Base-by-base conservation (phyloP, 2,113 vertebrate species). In the Psilopsiagon aurifrons region DNA sequence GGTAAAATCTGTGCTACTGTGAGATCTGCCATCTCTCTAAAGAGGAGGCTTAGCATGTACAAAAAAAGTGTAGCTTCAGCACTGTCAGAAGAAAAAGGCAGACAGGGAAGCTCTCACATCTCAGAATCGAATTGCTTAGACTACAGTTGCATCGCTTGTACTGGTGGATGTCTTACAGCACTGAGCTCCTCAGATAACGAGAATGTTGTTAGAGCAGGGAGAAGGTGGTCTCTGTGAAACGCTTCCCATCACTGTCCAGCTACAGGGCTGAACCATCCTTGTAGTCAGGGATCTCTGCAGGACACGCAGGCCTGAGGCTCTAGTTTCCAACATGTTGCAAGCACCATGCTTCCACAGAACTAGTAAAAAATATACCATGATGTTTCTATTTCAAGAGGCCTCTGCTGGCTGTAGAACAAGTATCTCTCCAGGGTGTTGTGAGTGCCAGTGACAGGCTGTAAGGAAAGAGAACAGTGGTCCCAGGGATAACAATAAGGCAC, bases 351-450 rank as follows among this genome's bases (percentile, higher is more conserved):
- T 46, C 83, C 76, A 35, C 33, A 59, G 47, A 75, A 41, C 51
- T 3, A 37, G 70, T 1, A 2, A 54, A 66, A 87, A 81, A 43
- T 5, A 3, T 1, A 13, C 13, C 6, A 1, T 15, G 7, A 29
- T 35, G 7, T 29, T 71, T 67, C 52, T 37, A 7, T 73, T 63
- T 46, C 24, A 10, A 2, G 5, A 55, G n/a, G 66, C 14, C 64
- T 64, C 76, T 47, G 23, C 1, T 51, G 60, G 73, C 90, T 41
- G 33, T 2, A 23, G 85, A 28, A 28, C 5, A 15, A 22, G 29
- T 64, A n/a, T 83, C 25, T 75, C 35, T 70, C 68, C 16, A 10
- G 82, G 54, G 43, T 28, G 37, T 10, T 81, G 27, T 11, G 49
- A 31, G 63, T 27, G 43, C 29, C 85, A 37, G 4, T 0, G 5